Base-by-base conservation (phyloP, 2,888 invertebrate genomes). In the Drosophila paranaensis region DNA sequence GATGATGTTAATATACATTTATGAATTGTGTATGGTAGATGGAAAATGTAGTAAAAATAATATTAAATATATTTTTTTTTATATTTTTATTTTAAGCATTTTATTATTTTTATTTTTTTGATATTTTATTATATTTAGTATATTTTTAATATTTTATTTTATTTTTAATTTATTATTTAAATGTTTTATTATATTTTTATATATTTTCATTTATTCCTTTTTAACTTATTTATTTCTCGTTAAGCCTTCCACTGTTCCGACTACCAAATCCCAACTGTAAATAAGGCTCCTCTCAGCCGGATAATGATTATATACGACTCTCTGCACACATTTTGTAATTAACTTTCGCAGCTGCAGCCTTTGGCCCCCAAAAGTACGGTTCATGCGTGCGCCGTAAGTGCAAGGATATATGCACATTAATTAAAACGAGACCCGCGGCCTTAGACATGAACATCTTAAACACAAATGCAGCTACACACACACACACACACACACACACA, bases 381-480 rank as follows among this genome's bases (percentile, higher is more conserved):
- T 51, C 40, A 25, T 2, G 5, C 48, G 25, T 48, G 39, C 8
- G 40, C 54, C 46, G 51, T 40, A 20, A 40, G 37, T 27, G 37
- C 53, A 58, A 43, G 53, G 50, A 43, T 43, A 37, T 42, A 60
- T 43, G 53, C 58, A 66, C 73, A 71, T 83, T 84, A 87, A 86
- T 84, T 86, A 84, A 88, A 86, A 79, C 71, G 63, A 64, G 72
- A 62, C 84, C 89, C 60, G 79, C 71, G 84, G 84, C 60, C 43
- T 75, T 71, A 70, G 71, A 62, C 50, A 13, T 50, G 64, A 64
- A 55, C 69, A 64, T 39, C 58, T 62, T 64, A 54, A 71, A 71
- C 71, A 64, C 14, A 20, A 45, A 79, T 60, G 69, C 54, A 54
- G 55, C 56, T 60, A 37, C 8, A 57, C 54, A 43, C 42, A 55